Percentiles rank a stretch among this genome's conserved stretches.
These are phyloP conservation scores for Clarias platycephalus DNA, from an alignment of 2,797 vertebrate species.

Conservation along the genomic window DNA sequence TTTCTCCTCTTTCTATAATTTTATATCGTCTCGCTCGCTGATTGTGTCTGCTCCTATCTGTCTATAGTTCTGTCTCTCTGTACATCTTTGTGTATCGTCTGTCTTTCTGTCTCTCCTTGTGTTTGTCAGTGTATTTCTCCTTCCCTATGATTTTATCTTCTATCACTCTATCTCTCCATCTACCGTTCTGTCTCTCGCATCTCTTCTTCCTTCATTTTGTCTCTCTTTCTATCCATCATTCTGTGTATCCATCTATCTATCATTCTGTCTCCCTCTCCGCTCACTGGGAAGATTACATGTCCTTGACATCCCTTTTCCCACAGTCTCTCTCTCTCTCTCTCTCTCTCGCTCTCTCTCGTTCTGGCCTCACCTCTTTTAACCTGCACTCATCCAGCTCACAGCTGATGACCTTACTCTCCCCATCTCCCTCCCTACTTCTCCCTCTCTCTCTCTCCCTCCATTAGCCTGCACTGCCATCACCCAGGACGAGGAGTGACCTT, in stretches of 20 bases:
- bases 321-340: conserved; percentile 31
- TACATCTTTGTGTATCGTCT: neutral
- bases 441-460: conserved; percentile 33
- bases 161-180: neutral
- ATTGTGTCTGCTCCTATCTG: neutral
- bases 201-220: neutral
- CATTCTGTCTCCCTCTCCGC: neutral
- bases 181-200: neutral
- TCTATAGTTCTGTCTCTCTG: neutral
- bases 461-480: conserved; percentile 34
- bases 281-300: conserved; percentile 28
- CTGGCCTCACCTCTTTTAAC: conserved; percentile 29
- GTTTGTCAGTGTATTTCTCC: neutral
- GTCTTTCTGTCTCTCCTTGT: neutral
- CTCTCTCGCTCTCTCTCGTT: neutral
- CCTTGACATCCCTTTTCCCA: conserved; percentile 51
- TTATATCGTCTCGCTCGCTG: neutral
- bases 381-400: conserved; percentile 15
- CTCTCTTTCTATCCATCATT: neutral
- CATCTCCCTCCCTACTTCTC: neutral
- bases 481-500: conserved; percentile 42
- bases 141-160: neutral
- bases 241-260: conserved; percentile 9
- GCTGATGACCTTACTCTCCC: conserved; percentile 28
- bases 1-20: neutral